These are phyloP conservation scores for Epinephelus awoara DNA, from an alignment of 2,797 vertebrate genomes.

Conservation along the genomic window DNA sequence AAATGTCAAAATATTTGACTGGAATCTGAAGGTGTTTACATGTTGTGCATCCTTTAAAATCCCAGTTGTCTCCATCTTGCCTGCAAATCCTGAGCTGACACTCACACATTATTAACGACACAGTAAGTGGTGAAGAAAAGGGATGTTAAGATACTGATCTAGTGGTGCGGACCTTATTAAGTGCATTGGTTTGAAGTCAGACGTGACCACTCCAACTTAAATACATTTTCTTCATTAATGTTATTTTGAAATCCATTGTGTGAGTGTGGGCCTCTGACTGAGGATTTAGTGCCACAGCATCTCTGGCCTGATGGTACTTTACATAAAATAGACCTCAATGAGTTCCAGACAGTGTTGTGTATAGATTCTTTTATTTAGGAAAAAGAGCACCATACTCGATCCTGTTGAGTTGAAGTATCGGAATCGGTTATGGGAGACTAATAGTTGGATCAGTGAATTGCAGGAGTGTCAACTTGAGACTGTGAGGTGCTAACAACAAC, in stretches of 20 bases:
- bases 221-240: neutral
- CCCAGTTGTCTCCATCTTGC: neutral
- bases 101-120: neutral
- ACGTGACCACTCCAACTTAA: neutral
- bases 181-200: neutral
- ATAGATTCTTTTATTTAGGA: neutral
- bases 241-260: neutral
- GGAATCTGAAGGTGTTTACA: neutral
- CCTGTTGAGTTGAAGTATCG: neutral
- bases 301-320: neutral
- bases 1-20: neutral
- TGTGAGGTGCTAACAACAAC: neutral
- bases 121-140: neutral
- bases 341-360: slow-evolving; percentile 3
- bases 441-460: neutral
- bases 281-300: neutral
- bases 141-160: neutral
- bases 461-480: neutral
- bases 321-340: neutral
- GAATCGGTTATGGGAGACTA: neutral
- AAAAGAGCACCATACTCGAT: neutral
- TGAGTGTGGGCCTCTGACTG: neutral
- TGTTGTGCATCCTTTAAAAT: neutral
- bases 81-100: neutral
- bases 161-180: neutral